Evolutionary conservation across 2,797 vertebrate genomes (phyloP), one percentile per base, ranked within the genome.

Genomic region (Pangasius macronema): DNA sequence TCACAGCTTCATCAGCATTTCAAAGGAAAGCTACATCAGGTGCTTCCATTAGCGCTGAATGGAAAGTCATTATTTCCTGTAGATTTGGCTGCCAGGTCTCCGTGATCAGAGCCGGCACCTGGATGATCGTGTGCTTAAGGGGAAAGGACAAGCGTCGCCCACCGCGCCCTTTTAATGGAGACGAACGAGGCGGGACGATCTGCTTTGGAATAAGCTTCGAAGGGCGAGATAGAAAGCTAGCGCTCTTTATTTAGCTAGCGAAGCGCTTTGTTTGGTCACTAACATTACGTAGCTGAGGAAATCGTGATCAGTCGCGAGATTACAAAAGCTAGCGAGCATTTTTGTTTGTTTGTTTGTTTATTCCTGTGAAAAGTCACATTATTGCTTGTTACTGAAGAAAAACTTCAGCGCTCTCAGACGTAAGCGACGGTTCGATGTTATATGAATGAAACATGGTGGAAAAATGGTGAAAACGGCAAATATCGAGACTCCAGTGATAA

Each of bases 1-100:
- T 55, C 36, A 77, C 72, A 36, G 76, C 49, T 18, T 53, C 53
- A 16, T 14, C 67, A 14, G 16, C 0, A 68, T 36, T 73, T 46
- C 55, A 79, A 84, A 76, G 84, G 2, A 81, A 67, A 53, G 39
- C 59, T 30, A 18, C 42, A 76, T 83, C 84, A 83, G 77, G 39
- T 80, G 63, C 84, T 82, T 85, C 55, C 33, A 82, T 87, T 82
- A 68, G 18, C 20, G 53, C 85, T 70, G 75, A 87, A 75, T 42
- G 33, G 86, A 70, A 84, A 67, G 76, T 83, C 86, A 72, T 81
- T 83, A 73, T 82, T n/a, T 30, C 22, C 42, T 5, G 55, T 24
- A 16, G 65, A 63, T 79, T 20, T 9, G 27, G 39, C 72, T 55
- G 53, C 73, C 70, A 65, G 88, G 72, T 73, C 46, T 88, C 42